Percentiles rank a stretch among this genome's conserved stretches.
These are phyloP conservation scores for Aproaerema taeniolella DNA, from an alignment of 2,888 invertebrate species.

Conservation along the genomic window DNA sequence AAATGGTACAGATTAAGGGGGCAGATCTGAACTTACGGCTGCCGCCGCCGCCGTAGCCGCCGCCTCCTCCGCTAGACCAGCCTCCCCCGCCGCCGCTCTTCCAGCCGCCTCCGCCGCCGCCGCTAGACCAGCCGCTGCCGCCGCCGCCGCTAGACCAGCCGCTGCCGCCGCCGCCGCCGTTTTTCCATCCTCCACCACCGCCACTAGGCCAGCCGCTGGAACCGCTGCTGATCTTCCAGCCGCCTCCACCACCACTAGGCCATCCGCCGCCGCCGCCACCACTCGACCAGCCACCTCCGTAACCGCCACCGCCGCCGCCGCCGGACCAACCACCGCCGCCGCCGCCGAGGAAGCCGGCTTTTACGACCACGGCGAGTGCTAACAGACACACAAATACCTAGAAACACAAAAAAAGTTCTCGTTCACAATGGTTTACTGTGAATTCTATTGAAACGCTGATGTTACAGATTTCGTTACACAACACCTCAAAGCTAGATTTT, in stretches of 20 bases:
- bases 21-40: constrained; percentile 28
- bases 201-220: constrained; percentile 27
- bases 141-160: constrained; percentile 22
- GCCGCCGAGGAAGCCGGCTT: constrained; percentile 44
- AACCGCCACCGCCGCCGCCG: constrained; percentile 24
- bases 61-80: constrained; percentile 21
- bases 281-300: constrained; percentile 1
- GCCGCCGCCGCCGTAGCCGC: constrained; percentile 26
- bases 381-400: constrained; percentile 69
- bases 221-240: constrained; percentile 24
- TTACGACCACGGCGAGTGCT: constrained; percentile 52
- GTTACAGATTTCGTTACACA: too few relatives aligned
- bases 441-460: too few relatives aligned
- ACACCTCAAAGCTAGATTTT: too few relatives aligned
- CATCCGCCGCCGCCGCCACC: constrained; percentile 6
- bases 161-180: constrained; percentile 11
- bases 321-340: constrained; percentile 22
- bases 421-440: too few relatives aligned
- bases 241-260: constrained; percentile 17
- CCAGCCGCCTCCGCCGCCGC: constrained; percentile 27
- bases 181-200: constrained; percentile 21
- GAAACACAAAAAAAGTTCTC: constrained; percentile 14
- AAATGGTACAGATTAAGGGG: neutral
- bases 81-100: constrained; percentile 21
- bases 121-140: constrained; percentile 52